A percentile compares a stretch with the other conserved stretches of the same genome.
Evolutionary conservation across 2,113 vertebrate species (phyloP).

Genomic region (Psettodes erumei): DNA sequence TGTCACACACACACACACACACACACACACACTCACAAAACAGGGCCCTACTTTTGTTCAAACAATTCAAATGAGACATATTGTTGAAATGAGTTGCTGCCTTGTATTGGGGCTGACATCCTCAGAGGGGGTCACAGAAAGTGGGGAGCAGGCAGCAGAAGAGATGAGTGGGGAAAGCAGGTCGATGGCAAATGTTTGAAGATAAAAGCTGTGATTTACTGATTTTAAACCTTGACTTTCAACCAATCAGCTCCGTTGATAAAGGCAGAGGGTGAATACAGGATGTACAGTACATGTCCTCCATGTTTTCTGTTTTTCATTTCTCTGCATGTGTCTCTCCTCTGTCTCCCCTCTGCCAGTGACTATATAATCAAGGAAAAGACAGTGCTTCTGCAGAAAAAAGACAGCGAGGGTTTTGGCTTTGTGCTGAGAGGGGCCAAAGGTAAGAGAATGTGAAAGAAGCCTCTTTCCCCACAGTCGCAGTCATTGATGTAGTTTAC

Average conservation of each 20-base stretch:
- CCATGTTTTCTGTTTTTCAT: conserved; percentile 1
- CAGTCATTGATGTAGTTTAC: background rate
- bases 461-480: background rate
- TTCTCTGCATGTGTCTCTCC: background rate
- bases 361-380: conserved; percentile 98
- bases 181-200: too few relatives aligned
- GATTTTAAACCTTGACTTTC: conserved; percentile 13
- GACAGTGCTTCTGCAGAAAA: conserved; percentile 93
- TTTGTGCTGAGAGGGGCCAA: conserved; percentile 95
- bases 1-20: too few relatives aligned
- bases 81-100: background rate
- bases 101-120: background rate
- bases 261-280: conserved; percentile 7
- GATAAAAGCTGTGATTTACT: background rate
- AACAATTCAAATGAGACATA: background rate
- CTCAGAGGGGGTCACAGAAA: conserved; percentile 8
- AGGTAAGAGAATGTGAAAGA: conserved; percentile 80
- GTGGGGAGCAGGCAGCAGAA: background rate
- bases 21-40: too few relatives aligned
- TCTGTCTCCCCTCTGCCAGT: conserved; percentile 68
- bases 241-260: background rate
- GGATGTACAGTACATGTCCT: background rate
- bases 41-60: too few relatives aligned
- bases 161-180: background rate
- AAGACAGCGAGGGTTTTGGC: conserved; percentile 95